phyloP scores from a whole-genome alignment of 2,113 vertebrate genomes.

The Tor tambroides region DNA sequence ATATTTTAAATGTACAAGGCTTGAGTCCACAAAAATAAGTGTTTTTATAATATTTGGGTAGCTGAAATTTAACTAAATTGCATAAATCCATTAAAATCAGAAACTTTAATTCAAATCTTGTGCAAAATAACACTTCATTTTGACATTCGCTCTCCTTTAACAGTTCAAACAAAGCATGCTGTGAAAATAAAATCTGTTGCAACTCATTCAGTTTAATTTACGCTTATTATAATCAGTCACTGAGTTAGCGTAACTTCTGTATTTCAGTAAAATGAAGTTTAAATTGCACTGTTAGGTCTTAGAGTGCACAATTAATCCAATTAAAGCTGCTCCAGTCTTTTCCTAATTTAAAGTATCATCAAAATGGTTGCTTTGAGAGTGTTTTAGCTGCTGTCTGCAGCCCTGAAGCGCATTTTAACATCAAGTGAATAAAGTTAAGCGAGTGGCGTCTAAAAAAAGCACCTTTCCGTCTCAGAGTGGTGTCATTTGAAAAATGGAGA shows the following conservation, averaged over 20 bases:
- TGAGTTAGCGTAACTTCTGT: neutral
- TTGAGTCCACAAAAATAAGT: too few species aligned
- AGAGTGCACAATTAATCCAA: neutral
- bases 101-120: too few species aligned
- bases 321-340: too few species aligned
- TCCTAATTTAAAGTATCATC: neutral
- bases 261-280: neutral
- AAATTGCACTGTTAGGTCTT: neutral
- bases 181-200: neutral
- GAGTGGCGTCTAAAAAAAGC: neutral
- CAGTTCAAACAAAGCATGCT: neutral
- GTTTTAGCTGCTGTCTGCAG: neutral
- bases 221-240: too few species aligned
- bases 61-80: too few species aligned
- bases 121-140: too few species aligned
- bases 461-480: neutral
- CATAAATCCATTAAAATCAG: neutral
- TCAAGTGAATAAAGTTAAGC: slow-evolving; percentile 1
- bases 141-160: too few species aligned
- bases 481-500: slow-evolving; percentile 12
- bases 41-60: too few species aligned
- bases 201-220: too few species aligned
- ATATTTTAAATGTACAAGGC: too few species aligned
- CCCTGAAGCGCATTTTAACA: neutral
- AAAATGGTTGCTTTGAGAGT: neutral